These are phyloP conservation scores for Malacosoma neustria DNA, from an alignment of 2,888 invertebrate species.

Conservation along the genomic window DNA sequence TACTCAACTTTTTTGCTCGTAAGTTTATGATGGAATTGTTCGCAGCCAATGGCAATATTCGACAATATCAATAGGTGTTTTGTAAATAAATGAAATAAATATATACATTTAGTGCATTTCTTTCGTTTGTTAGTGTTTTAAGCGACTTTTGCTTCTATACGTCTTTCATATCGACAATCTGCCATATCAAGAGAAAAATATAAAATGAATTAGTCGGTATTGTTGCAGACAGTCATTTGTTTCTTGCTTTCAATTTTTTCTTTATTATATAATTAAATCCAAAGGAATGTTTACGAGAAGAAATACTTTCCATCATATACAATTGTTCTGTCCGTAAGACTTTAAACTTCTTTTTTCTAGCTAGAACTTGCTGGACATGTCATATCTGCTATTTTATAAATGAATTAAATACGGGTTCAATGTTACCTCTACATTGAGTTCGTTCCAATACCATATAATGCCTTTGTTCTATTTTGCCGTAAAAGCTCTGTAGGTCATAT, in stretches of 20 bases:
- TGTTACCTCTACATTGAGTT: too few species aligned
- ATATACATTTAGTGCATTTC: constrained; percentile 56
- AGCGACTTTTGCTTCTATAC: constrained; percentile 52
- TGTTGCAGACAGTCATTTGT: constrained; percentile 54
- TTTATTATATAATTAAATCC: too few species aligned
- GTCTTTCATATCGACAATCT: constrained; percentile 80
- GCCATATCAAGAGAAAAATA: constrained; percentile 78
- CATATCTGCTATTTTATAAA: neutral
- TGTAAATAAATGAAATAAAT: constrained; percentile 53
- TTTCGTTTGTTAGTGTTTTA: constrained; percentile 44
- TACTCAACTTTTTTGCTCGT: constrained; percentile 40
- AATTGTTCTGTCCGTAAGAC: too few species aligned
- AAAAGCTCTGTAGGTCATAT: too few species aligned
- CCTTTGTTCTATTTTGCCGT: too few species aligned
- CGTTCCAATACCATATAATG: too few species aligned
- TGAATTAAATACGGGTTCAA: too few species aligned
- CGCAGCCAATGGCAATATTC: constrained; percentile 38
- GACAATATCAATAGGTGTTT: constrained; percentile 33
- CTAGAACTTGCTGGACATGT: neutral
- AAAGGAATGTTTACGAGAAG: too few species aligned
- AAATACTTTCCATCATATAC: too few species aligned
- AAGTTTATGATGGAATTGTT: constrained; percentile 35
- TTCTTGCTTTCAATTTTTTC: too few species aligned
- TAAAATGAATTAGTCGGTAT: constrained; percentile 55
- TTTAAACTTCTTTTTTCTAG: too few species aligned